Percentiles rank a stretch among this genome's conserved stretches.
phyloP scores from a whole-genome alignment of 2,888 invertebrate genomes.

The Brenthis hecate region DNA sequence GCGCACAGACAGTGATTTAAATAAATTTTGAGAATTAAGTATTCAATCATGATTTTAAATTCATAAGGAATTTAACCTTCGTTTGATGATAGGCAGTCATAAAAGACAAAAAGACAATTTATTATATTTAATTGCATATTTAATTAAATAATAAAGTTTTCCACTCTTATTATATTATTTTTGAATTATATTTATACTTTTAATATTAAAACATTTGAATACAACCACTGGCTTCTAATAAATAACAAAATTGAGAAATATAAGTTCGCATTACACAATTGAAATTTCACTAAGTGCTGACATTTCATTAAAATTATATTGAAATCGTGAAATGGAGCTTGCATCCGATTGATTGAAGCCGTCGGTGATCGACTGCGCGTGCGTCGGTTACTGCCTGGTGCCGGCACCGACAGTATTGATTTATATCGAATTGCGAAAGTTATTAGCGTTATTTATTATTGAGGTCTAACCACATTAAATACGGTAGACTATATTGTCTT shows the following conservation, averaged over 20 bases:
- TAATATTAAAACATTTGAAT: background rate
- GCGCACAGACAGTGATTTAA: constrained; percentile 1
- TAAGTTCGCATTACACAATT: constrained; percentile 60
- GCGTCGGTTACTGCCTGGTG: constrained; percentile 50
- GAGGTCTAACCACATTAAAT: constrained; percentile 34
- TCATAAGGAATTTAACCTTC: constrained; percentile 14
- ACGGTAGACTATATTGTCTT: constrained; percentile 7
- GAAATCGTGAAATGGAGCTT: constrained; percentile 79
- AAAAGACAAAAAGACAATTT: constrained; percentile 11
- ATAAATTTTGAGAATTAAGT: constrained; percentile 7
- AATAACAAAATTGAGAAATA: constrained; percentile 25
- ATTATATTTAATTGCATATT: background rate
- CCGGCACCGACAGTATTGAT: constrained; percentile 57
- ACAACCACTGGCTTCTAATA: constrained; percentile 2
- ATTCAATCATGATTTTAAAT: background rate
- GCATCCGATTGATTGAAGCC: constrained; percentile 77
- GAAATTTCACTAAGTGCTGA: constrained; percentile 75
- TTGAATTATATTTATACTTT: background rate
- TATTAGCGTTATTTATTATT: constrained; percentile 39
- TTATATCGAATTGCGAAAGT: constrained; percentile 64
- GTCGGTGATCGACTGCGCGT: constrained; percentile 57
- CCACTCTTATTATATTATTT: background rate
- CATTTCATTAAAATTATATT: constrained; percentile 80
- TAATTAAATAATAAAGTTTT: background rate
- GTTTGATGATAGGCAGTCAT: constrained; percentile 13